Base-by-base conservation (phyloP, 2,113 vertebrate genomes). In the human (Homo sapiens) region DNA sequence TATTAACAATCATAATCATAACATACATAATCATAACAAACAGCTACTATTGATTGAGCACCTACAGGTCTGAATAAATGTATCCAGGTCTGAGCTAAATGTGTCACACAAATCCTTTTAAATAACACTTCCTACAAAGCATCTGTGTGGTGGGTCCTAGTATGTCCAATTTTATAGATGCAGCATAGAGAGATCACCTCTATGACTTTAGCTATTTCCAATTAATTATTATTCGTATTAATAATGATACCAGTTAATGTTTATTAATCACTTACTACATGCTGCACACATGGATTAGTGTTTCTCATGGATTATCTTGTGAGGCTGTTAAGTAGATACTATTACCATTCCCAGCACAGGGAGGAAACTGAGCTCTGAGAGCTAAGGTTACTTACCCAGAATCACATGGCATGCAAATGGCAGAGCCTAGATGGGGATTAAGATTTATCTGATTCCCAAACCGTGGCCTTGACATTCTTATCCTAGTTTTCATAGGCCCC, bases 211-310 rank as follows among this genome's bases (percentile, higher is more conserved):
- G 70, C 84, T 81, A 23, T 45, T 90, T 96, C 80, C 57, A 45
- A 27, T 55, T 57, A 76, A 79, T 78, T 92, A 79, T 52, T 93
- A 82, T 64, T 95, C 78, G 22, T 52, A 45, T 78, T 97, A 88
- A 92, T 79, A 48, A 25, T 23, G 52, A 87, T 14, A 40, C 70
- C 55, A 9, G 66, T 84, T 88, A 76, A 86, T 72, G 76, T 85
- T 91, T 80, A 94, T 80, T 68, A 90, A 95, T 81, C 45, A 68
- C 55, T 90, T 86, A 93, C 79, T 93, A 57, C 17, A 55, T 16
- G 10, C 72, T 75, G 30, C 4, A 16, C 27, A 78, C 52, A n/a
- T 66, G 79, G 14, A 48, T 90, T 79, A 25, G 61, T 52, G 35
- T 68, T 94, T 45, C 84, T 8, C 2, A 0, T 16, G 81, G 66